Evolutionary conservation across 2,797 vertebrate species (phyloP), one percentile per base, ranked within the genome.

Genomic region (Urosaurus nigricauda): DNA sequence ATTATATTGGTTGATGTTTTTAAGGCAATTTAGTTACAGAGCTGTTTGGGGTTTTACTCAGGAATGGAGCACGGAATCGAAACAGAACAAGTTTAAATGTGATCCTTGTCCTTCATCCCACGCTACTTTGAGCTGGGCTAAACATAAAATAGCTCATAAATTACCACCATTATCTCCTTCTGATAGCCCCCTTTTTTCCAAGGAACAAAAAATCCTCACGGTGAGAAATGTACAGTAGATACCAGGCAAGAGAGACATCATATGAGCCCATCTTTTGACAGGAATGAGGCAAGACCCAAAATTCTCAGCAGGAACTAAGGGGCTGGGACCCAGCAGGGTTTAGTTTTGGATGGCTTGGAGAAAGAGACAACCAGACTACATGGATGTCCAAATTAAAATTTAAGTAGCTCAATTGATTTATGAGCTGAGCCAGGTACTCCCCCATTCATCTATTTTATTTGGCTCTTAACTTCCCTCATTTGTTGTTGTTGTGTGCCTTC

Each of bases 1-100:
- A 65, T 83, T 75, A 74, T n/a, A 83, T 37, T 37, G 84, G 12
- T 77, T 60, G 21, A 73, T 12, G 24, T 74, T n/a, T 87, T 60
- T 24, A 77, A 65, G 51, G 35, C 12, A 75, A 65, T 43, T 37
- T 11, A 51, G n/a, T 53, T 53, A 35, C 32, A 73, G 4, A 35
- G 68, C 26, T 56, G 71, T 14, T 71, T 80, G 35, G 65, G 2
- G 29, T 77, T 80, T 85, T 65, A 40, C 29, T 43, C 75, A 79
- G 47, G 77, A 14, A 70, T 79, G 47, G 58, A 1, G 21, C 32
- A 21, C 7, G 19, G 32, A 32, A 21, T 77, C 32, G 3, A n/a
- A 75, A 85, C 29, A 8, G 26, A 43, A 16, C 37, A 65, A 32
- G 8, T 63, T 58, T 24, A 63, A 78, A 51, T 63, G 21, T n/a